Evolutionary conservation across 64 coral and sea anemone species (phyloP).

Genomic region (Montipora cactus): DNA sequence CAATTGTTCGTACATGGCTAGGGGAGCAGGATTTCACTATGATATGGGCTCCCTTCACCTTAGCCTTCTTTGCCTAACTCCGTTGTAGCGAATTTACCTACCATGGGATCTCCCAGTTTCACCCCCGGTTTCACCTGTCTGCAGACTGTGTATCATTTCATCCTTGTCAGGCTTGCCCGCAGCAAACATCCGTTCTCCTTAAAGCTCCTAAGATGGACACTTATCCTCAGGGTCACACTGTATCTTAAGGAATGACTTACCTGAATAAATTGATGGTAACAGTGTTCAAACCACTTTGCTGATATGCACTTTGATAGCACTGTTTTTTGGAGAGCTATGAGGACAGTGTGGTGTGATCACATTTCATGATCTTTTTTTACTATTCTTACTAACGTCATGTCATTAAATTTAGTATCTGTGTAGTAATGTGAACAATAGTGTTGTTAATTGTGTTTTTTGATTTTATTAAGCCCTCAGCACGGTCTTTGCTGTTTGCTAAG

Average conservation of each 20-base stretch:
- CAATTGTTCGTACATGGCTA: neutral
- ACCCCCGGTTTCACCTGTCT: neutral
- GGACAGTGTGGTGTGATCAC: no score
- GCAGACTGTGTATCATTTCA: neutral
- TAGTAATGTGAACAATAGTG: no score
- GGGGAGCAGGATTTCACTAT: neutral
- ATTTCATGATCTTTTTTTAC: no score
- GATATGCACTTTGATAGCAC: no score
- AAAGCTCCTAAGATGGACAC: neutral
- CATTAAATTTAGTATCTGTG: no score
- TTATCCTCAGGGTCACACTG: neutral
- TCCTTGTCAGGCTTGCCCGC: neutral
- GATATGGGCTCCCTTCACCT: neutral
- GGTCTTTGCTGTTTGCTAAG: conserved; percentile 61
- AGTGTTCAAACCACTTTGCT: no score
- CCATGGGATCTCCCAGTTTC: neutral
- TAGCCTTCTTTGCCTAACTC: conserved; percentile 9
- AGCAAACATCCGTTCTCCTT: neutral
- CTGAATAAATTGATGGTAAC: no score
- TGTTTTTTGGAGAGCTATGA: no score
- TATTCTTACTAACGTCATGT: no score
- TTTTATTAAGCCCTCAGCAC: conserved; percentile 50
- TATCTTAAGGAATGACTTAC: no score
- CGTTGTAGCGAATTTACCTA: conserved; percentile 1
- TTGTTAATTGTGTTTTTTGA: neutral